These are phyloP conservation scores for Drosophila neonasuta DNA, from an alignment of 2,888 invertebrate species.

Conservation along the genomic window DNA sequence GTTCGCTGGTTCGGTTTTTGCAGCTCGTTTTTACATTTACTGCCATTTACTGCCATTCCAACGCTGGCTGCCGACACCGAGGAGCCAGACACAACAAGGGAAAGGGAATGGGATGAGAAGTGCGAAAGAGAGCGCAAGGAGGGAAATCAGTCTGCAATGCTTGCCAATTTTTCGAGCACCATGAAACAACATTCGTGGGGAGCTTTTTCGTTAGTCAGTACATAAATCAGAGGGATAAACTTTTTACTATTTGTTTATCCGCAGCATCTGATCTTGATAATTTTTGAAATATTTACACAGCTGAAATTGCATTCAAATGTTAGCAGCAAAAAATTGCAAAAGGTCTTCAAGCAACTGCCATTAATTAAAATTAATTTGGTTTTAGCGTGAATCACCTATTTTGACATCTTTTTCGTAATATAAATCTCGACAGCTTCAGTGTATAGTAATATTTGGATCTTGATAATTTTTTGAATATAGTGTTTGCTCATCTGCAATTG, in stretches of 20 bases:
- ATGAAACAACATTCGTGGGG: background rate
- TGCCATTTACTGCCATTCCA: slow-evolving; percentile 43
- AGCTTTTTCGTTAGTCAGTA: background rate
- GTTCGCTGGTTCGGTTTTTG: slow-evolving; percentile 37
- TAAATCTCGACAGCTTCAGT: too few species aligned
- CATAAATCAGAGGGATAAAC: slow-evolving; percentile 8
- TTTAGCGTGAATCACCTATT: too few species aligned
- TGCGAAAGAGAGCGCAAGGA: background rate
- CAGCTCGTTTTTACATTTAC: slow-evolving; percentile 62
- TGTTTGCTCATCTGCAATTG: too few species aligned
- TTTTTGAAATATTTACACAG: background rate
- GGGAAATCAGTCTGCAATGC: slow-evolving; percentile 48
- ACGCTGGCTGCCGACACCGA: slow-evolving; percentile 48
- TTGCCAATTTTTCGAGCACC: slow-evolving; percentile 42
- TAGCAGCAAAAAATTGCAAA: background rate
- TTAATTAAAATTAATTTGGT: too few species aligned
- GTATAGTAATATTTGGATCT: too few species aligned
- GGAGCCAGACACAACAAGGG: slow-evolving; percentile 36
- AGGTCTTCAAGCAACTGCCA: too few species aligned
- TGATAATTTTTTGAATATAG: too few species aligned
- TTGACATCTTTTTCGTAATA: too few species aligned
- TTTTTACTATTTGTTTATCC: slow-evolving; percentile 23
- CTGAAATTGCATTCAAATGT: background rate
- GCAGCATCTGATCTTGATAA: background rate
- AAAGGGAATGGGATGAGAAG: background rate